phyloP scores from a whole-genome alignment of 2,888 invertebrate genomes.

The Oxystoma pomonae region DNA sequence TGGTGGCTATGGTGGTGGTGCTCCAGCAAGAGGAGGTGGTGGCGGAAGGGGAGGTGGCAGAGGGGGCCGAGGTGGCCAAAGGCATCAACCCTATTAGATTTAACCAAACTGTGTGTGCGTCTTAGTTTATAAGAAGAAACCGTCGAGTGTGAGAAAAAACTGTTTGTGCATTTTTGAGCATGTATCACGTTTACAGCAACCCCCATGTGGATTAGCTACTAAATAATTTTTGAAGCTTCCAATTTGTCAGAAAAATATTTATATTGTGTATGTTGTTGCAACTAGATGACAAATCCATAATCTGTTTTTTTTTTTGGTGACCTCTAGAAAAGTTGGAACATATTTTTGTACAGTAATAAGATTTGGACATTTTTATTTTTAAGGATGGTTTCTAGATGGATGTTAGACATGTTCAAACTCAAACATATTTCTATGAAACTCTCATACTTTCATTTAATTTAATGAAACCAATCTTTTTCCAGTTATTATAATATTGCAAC shows the following conservation, averaged over 20 bases:
- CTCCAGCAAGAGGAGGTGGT: conserved; percentile 14
- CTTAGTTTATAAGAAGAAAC: conserved; percentile 2
- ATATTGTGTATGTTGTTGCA: too few relatives aligned
- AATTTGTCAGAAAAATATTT: too few relatives aligned
- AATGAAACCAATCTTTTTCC: neutral
- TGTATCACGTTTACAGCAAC: neutral
- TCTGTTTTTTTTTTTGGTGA: conserved; percentile 20
- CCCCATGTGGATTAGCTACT: too few relatives aligned
- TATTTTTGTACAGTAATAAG: conserved; percentile 19
- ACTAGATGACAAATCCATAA: too few relatives aligned
- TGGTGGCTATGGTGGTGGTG: conserved; percentile 11
- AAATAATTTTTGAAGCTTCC: too few relatives aligned
- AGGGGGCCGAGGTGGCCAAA: conserved; percentile 23
- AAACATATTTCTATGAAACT: neutral
- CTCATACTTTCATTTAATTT: neutral
- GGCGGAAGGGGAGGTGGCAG: conserved; percentile 20
- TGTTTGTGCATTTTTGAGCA: neutral
- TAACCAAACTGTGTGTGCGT: conserved; percentile 12
- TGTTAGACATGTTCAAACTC: neutral
- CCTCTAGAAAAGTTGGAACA: conserved; percentile 16
- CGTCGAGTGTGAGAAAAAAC: conserved; percentile 20
- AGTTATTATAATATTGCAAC: neutral
- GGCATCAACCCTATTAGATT: conserved; percentile 23
- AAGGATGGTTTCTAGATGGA: neutral
- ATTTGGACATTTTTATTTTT: neutral